Conservation (phyloP, 64 coral and sea anemone species). For the Montipora cactus region DNA sequence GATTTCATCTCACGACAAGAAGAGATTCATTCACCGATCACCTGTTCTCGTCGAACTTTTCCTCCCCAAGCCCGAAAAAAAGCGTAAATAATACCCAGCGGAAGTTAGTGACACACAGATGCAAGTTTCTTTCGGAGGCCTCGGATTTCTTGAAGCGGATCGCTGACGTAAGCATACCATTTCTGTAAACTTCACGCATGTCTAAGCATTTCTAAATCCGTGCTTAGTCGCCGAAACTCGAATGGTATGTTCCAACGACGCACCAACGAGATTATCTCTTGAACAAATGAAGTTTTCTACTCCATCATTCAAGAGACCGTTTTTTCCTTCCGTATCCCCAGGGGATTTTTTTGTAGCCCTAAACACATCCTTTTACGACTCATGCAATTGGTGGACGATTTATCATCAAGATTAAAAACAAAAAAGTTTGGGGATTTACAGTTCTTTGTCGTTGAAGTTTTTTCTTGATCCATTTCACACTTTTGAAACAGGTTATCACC, state of each 20-base stretch:
- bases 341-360: too few relatives aligned
- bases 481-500: background rate
- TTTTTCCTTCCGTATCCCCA: too few relatives aligned
- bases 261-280: slow-evolving; percentile 11
- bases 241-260: slow-evolving; percentile 28
- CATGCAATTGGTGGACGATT: background rate
- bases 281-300: slow-evolving; percentile 4
- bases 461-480: background rate
- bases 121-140: slow-evolving; percentile 8
- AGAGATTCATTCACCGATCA: background rate
- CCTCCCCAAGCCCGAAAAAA: background rate
- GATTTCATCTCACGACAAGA: background rate
- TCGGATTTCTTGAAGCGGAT: background rate
- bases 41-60: background rate
- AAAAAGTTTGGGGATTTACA: slow-evolving; percentile 5
- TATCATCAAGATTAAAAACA: background rate
- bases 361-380: background rate
- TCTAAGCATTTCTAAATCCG: background rate
- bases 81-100: background rate
- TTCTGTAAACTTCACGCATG: background rate
- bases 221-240: background rate
- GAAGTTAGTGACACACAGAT: background rate
- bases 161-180: slow-evolving; percentile 46
- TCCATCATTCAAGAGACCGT: background rate
- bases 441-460: background rate